These are phyloP conservation scores for Cheilosia pagana DNA, from an alignment of 2,888 invertebrate genomes.

Conservation along the genomic window DNA sequence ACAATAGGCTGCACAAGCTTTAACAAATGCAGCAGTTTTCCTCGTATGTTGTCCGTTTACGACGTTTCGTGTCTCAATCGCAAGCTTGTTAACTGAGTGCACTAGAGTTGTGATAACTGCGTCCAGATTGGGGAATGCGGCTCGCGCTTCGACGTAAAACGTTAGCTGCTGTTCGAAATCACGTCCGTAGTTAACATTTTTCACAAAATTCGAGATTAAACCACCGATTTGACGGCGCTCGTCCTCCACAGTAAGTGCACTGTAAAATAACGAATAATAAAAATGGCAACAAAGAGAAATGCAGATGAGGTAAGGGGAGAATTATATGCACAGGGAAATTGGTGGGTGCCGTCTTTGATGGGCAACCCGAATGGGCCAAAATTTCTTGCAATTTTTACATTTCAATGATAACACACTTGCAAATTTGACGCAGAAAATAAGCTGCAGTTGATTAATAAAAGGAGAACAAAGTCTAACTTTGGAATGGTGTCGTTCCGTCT, in stretches of 20 bases:
- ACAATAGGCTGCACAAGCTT: constrained; percentile 97
- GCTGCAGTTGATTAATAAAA: too few species aligned
- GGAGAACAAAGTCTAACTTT: too few species aligned
- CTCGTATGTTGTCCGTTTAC: constrained; percentile 90
- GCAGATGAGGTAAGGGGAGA: neutral
- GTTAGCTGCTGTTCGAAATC: constrained; percentile 96
- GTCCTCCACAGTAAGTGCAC: constrained; percentile 95
- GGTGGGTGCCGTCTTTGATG: too few species aligned
- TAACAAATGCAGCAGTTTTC: constrained; percentile 93
- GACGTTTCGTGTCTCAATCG: constrained; percentile 88
- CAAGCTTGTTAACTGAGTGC: constrained; percentile 93
- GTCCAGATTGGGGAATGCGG: constrained; percentile 95
- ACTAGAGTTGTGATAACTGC: constrained; percentile 93
- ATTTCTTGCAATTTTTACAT: too few species aligned
- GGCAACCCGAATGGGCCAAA: too few species aligned
- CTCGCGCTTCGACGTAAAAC: constrained; percentile 96
- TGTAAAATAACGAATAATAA: constrained; percentile 81
- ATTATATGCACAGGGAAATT: neutral
- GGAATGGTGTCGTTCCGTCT: too few species aligned
- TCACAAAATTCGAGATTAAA: constrained; percentile 91
- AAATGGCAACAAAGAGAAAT: neutral
- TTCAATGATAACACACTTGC: too few species aligned
- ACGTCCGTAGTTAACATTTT: constrained; percentile 91
- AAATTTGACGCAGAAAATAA: too few species aligned
- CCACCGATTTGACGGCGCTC: constrained; percentile 94